These are phyloP conservation scores for Uromys caudimaculatus DNA, from an alignment of 2,797 vertebrate species.

Conservation along the genomic window DNA sequence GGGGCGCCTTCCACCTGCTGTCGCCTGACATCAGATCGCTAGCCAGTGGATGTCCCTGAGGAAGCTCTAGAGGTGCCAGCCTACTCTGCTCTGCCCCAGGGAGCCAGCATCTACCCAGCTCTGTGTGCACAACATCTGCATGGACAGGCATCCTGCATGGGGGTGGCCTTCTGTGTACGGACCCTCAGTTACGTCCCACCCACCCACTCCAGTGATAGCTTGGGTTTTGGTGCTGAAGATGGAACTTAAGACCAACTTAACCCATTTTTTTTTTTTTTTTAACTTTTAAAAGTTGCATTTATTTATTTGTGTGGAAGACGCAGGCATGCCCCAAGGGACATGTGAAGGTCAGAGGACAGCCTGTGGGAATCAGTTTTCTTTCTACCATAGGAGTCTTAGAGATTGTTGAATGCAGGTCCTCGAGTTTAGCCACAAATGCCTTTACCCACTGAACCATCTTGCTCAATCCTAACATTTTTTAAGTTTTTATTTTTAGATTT, in stretches of 20 bases:
- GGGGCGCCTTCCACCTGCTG: neutral
- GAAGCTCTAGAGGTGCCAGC: too few relatives aligned
- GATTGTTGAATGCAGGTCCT: neutral
- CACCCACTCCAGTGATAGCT: too few relatives aligned
- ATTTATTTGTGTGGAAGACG: neutral
- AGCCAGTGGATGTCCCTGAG: neutral
- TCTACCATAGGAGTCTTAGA: neutral
- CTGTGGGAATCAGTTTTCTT: neutral
- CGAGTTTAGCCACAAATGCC: neutral
- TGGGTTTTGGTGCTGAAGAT: neutral
- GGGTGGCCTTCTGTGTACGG: neutral
- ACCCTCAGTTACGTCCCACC: neutral
- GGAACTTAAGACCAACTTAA: neutral
- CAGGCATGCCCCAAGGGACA: neutral
- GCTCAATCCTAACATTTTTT: neutral
- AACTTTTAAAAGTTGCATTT: neutral
- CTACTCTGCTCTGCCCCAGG: neutral
- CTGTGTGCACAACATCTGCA: neutral
- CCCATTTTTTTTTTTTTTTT: neutral
- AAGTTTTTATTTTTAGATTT: neutral
- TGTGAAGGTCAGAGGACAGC: neutral
- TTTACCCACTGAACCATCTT: neutral
- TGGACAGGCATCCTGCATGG: too few relatives aligned
- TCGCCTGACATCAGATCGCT: too few relatives aligned
- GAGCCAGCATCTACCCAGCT: neutral